Evolutionary conservation across 2,113 vertebrate genomes (phyloP).

Genomic region (Donacobius atricapilla): DNA sequence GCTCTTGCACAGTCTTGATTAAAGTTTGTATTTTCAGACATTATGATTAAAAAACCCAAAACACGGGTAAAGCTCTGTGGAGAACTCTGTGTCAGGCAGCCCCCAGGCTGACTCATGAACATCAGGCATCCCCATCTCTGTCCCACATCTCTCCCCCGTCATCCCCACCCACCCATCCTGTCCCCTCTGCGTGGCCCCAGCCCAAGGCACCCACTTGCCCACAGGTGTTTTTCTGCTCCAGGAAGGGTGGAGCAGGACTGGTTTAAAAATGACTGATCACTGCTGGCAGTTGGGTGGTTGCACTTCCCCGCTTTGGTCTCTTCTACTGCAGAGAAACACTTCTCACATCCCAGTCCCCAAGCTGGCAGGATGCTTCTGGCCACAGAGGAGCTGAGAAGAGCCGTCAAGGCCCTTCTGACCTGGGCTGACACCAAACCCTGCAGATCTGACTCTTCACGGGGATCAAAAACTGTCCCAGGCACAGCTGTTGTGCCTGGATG

Average conservation of each 20-base stretch:
- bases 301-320: neutral
- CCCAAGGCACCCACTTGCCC: neutral
- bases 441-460: neutral
- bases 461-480: neutral
- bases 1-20: neutral
- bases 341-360: neutral
- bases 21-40: neutral
- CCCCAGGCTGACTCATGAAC: neutral
- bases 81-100: neutral
- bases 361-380: neutral
- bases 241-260: conserved; percentile 45
- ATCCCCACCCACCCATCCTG: neutral
- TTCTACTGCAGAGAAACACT: neutral
- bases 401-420: neutral
- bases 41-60: neutral
- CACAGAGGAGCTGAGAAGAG: neutral
- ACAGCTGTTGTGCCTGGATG: neutral
- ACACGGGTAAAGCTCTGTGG: neutral
- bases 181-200: neutral
- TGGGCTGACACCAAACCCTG: neutral
- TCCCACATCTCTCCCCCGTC: too few species aligned
- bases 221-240: conserved; percentile 37
- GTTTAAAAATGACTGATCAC: neutral
- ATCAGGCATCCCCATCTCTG: neutral
- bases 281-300: neutral